Evolutionary conservation across 2,113 vertebrate genomes (phyloP).

Genomic region (Melanerpes formicivorus): DNA sequence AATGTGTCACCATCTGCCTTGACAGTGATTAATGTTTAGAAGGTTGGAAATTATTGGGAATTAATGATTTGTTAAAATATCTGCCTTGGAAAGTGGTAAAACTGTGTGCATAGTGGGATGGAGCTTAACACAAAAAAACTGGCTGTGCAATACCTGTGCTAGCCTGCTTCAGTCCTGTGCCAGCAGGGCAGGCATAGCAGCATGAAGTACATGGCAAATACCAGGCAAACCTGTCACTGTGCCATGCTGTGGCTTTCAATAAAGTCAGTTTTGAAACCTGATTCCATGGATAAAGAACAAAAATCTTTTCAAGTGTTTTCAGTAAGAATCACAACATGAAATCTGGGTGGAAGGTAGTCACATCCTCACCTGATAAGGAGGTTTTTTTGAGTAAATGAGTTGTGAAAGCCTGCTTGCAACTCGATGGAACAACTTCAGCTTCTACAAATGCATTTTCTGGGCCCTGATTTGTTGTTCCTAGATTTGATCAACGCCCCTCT

Average conservation of each 20-base stretch:
- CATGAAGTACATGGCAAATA: not conserved
- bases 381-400: slow-evolving; percentile 51
- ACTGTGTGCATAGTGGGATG: not conserved
- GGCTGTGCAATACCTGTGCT: not conserved
- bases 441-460: slow-evolving; percentile 30
- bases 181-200: not conserved
- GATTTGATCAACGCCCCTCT: slow-evolving; percentile 45
- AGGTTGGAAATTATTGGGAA: not conserved
- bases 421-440: slow-evolving; percentile 52
- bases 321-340: slow-evolving; percentile 30
- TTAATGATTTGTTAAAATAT: not conserved
- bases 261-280: not conserved
- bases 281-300: slow-evolving; percentile 7
- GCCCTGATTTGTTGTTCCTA: slow-evolving; percentile 51
- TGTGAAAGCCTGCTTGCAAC: slow-evolving; percentile 66
- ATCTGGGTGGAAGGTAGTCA: slow-evolving; percentile 58
- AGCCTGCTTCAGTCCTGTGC: not conserved
- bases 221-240: not conserved
- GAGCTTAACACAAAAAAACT: not conserved
- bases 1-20: not conserved
- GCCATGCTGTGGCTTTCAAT: not conserved
- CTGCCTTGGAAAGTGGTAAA: not conserved
- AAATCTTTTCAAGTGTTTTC: slow-evolving; percentile 12
- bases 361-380: slow-evolving; percentile 66
- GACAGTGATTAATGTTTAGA: not conserved